Evolutionary conservation across 2,888 invertebrate species (phyloP).

Genomic region (Anoplius nigerrimus): DNA sequence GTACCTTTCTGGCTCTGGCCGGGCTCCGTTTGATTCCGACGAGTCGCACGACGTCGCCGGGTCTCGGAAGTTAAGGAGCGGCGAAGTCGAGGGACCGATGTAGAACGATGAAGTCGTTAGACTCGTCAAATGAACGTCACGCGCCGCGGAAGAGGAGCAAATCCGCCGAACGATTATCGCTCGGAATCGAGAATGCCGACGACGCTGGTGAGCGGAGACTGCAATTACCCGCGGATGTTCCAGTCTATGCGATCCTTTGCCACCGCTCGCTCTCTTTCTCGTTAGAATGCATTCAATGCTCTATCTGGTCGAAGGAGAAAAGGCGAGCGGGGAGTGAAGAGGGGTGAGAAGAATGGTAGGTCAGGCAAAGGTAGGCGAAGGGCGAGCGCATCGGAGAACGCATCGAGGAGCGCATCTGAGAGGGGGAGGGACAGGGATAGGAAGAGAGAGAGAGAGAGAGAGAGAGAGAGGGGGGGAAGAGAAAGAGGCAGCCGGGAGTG

Average conservation of each 20-base stretch:
- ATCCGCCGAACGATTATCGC: not conserved
- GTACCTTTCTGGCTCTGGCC: too few species aligned
- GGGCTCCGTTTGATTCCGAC: too few species aligned
- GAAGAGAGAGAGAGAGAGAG: not conserved
- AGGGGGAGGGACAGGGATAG: not conserved
- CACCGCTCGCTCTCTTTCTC: constrained; percentile 2
- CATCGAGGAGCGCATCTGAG: not conserved
- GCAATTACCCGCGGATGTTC: constrained; percentile 27
- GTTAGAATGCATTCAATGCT: constrained; percentile 28
- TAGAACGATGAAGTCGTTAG: too few species aligned
- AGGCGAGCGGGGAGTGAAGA: not conserved
- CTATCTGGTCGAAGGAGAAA: not conserved
- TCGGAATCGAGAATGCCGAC: constrained; percentile 15
- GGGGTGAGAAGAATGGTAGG: not conserved
- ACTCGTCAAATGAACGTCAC: too few species aligned
- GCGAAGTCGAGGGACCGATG: not conserved
- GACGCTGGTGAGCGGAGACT: constrained; percentile 12
- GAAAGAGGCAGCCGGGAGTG: constrained; percentile 24
- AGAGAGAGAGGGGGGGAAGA: not conserved
- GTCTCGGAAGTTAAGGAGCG: not conserved
- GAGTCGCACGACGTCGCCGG: too few species aligned
- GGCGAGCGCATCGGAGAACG: not conserved
- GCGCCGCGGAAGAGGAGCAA: too few species aligned
- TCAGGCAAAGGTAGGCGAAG: not conserved
- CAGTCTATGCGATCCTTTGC: not conserved